Evolutionary conservation across 2,113 vertebrate species (phyloP), one percentile per base, ranked within the genome.

Genomic region (Xiphias gladius): DNA sequence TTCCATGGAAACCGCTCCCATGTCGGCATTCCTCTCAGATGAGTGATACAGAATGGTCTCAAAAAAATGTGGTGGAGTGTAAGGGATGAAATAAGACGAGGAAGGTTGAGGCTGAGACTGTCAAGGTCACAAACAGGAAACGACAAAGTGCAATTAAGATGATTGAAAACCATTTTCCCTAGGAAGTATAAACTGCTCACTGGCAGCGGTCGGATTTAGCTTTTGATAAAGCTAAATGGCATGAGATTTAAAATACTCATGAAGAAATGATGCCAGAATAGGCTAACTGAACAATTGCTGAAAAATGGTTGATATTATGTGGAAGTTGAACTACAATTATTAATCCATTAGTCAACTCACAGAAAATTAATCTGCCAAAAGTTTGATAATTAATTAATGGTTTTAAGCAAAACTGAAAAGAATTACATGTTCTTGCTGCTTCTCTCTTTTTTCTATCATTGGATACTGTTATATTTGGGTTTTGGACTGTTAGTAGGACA

Each of bases 1-100:
- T 91, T 75, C 94, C 87, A 93, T 93, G 92, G 93, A 79, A 94
- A 95, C 92, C 1, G 61, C 72, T 88, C 84, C 86, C 82, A 75
- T 76, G 87, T 73, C 65, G n/a, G 75, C 75, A 62, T 83, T 86
- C 66, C 80, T 87, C 80, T 88, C 74, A 82, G 80, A 86, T 69
- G 77, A 77, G 72, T 64, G 66, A 83, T 61, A 80, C 24, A 41
- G 68, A 81, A 65, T 1, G 0, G 43, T 63, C 76, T 79, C 26
- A 50, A 65, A 73, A 77, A 39, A 63, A 50, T 30, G 39, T 24
- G 22, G 32, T 32, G 67, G 59, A 67, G 77, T 30, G 1, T 4
- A 26, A 28, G 1, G 26, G 71, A 52, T 58, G 65, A 61, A 69
- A 69, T 17, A 37, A 85, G 74, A 72, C 0, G 16, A 72, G 55